phyloP scores from a whole-genome alignment of 2,888 invertebrate species.

The Drosophila algonquin region DNA sequence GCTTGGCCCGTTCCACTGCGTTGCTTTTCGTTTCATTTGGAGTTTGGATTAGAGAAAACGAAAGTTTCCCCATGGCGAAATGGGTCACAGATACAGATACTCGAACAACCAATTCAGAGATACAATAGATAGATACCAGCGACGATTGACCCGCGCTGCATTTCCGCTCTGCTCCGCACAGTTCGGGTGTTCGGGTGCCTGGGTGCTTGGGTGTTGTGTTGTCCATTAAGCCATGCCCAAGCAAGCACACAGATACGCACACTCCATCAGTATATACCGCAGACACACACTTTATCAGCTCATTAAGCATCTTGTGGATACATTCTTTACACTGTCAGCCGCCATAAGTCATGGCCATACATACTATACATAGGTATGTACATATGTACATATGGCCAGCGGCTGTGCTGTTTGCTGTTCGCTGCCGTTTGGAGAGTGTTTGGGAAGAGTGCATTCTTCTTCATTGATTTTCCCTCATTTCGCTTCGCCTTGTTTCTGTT shows the following conservation, averaged over 20 bases:
- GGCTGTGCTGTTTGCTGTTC: slow-evolving; percentile 50
- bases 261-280: no score
- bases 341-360: slow-evolving; percentile 62
- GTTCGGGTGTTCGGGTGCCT: slow-evolving; percentile 6
- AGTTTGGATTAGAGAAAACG: slow-evolving; percentile 69
- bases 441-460: slow-evolving; percentile 69
- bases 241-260: slow-evolving; percentile 50
- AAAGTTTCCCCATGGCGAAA: slow-evolving; percentile 62
- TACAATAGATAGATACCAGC: slow-evolving; percentile 39
- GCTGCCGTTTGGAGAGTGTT: slow-evolving; percentile 58
- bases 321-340: slow-evolving; percentile 31
- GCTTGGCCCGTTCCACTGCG: slow-evolving; percentile 39
- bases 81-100: slow-evolving; percentile 63
- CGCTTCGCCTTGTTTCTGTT: slow-evolving; percentile 52
- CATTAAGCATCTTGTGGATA: slow-evolving; percentile 49
- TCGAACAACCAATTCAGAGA: slow-evolving; percentile 20
- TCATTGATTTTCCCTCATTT: slow-evolving; percentile 64
- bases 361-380: slow-evolving; percentile 1
- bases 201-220: slow-evolving; percentile 22
- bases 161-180: slow-evolving; percentile 33
- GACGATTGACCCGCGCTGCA: slow-evolving; percentile 42
- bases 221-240: slow-evolving; percentile 50
- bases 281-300: slow-evolving; percentile 52
- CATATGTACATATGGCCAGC: slow-evolving; percentile 9
- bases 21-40: background rate